Evolutionary conservation across 2,797 vertebrate species (phyloP).

Genomic region (Distichodus sexfasciatus): DNA sequence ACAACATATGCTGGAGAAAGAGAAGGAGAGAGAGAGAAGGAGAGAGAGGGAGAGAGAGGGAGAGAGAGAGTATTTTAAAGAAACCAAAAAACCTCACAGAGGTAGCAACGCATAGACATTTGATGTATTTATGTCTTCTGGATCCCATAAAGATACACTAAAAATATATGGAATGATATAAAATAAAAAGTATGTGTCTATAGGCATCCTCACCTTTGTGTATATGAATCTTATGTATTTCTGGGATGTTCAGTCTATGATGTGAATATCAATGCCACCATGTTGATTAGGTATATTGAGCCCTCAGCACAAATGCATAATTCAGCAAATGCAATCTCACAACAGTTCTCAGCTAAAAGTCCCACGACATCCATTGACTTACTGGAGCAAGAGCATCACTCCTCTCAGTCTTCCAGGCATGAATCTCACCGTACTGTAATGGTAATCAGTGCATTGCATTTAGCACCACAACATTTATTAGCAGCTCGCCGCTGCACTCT

Average conservation of each 20-base stretch:
- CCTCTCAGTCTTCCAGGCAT: constrained; percentile 9
- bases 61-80: no score
- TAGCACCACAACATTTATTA: constrained; percentile 2
- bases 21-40: no score
- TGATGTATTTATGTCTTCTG: no score
- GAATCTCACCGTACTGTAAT: constrained; percentile 17
- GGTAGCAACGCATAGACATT: no score
- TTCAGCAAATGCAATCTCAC: constrained; percentile 15
- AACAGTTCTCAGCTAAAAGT: constrained; percentile 25
- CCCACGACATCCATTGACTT: constrained; percentile 12
- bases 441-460: constrained; percentile 19
- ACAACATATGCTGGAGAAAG: no score
- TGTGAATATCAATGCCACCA: constrained; percentile 34
- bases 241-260: constrained; percentile 10
- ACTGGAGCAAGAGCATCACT: constrained; percentile 14
- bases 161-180: no score
- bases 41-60: no score
- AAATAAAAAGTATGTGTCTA: no score
- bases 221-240: constrained; percentile 11
- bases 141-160: no score
- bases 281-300: constrained; percentile 32
- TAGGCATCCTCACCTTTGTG: no score
- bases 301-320: constrained; percentile 40
- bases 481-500: constrained; percentile 9
- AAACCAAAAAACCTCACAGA: no score